phyloP scores from a whole-genome alignment of 1,140 invertebrate genomes.

The Euglossa dilemma region DNA sequence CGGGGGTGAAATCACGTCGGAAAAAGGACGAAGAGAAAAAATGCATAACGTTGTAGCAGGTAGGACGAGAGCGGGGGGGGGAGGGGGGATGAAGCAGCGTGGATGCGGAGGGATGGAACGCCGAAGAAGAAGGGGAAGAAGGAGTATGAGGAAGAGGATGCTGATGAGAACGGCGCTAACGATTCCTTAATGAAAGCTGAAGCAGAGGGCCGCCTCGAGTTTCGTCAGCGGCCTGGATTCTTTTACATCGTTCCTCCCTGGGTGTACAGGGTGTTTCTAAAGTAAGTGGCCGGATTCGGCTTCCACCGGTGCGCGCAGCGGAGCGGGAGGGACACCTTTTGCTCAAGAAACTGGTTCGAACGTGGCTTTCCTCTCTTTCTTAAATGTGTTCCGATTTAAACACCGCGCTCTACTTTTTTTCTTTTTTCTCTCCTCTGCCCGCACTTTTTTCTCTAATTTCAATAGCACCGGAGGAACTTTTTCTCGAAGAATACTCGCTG shows the following conservation, averaged over 20 bases:
- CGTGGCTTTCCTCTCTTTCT: background rate
- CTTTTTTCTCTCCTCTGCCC: fast-evolving
- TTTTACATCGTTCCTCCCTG: conserved; percentile 60
- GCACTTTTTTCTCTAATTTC: background rate
- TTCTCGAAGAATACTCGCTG: too few species aligned
- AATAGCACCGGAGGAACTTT: too few species aligned
- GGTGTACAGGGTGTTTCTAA: conserved; percentile 59
- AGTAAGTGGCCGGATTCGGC: conserved; percentile 29
- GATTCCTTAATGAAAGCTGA: conserved; percentile 77
- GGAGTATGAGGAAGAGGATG: conserved; percentile 53
- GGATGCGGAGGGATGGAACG: conserved; percentile 11
- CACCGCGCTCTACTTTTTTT: background rate
- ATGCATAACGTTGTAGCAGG: conserved; percentile 44
- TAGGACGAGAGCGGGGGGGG: conserved; percentile 20
- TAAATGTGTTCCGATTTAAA: background rate
- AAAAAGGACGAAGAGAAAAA: conserved; percentile 41
- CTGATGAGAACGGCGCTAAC: conserved; percentile 75
- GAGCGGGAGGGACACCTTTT: background rate
- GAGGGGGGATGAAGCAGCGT: conserved; percentile 12
- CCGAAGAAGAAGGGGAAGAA: conserved; percentile 12
- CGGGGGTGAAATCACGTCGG: conserved; percentile 21
- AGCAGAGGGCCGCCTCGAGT: conserved; percentile 65
- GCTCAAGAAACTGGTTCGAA: background rate
- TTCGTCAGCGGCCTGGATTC: conserved; percentile 64
- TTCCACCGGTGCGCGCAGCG: background rate